A percentile compares a stretch with the other conserved stretches of the same genome.
phyloP scores from a whole-genome alignment of 1,140 invertebrate genomes.

The Druon quercuslanigerum region DNA sequence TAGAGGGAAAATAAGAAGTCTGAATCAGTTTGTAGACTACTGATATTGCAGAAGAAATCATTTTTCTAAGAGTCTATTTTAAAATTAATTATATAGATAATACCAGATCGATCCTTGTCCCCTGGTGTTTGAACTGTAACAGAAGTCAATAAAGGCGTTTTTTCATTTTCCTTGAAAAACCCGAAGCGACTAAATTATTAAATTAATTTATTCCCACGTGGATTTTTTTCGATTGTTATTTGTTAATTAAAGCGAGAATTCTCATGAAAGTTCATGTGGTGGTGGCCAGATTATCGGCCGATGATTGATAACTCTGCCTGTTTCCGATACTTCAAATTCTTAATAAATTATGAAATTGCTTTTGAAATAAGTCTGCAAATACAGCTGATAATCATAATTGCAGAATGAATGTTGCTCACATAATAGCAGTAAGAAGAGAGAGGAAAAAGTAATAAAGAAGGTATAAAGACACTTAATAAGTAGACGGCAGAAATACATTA shows the following conservation, averaged over 20 bases:
- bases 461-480: not conserved
- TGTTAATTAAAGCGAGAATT: not conserved
- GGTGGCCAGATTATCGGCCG: not conserved
- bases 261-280: not conserved
- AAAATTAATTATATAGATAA: no score
- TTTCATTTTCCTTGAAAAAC: not conserved
- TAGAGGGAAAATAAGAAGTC: not conserved
- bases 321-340: not conserved
- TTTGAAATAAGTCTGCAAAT: not conserved
- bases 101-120: no score
- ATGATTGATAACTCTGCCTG: not conserved
- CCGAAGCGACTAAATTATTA: not conserved
- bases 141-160: not conserved
- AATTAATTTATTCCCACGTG: not conserved
- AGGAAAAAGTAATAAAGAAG: not conserved
- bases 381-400: not conserved
- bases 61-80: no score
- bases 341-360: slow-evolving; percentile 15
- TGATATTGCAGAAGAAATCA: no score
- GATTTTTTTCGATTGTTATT: not conserved
- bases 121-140: not conserved
- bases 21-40: no score
- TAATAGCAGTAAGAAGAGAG: not conserved
- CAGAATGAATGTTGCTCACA: not conserved
- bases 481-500: not conserved